These are phyloP conservation scores for Onthophagus taurus DNA, from an alignment of 1,140 invertebrate species.

Conservation along the genomic window DNA sequence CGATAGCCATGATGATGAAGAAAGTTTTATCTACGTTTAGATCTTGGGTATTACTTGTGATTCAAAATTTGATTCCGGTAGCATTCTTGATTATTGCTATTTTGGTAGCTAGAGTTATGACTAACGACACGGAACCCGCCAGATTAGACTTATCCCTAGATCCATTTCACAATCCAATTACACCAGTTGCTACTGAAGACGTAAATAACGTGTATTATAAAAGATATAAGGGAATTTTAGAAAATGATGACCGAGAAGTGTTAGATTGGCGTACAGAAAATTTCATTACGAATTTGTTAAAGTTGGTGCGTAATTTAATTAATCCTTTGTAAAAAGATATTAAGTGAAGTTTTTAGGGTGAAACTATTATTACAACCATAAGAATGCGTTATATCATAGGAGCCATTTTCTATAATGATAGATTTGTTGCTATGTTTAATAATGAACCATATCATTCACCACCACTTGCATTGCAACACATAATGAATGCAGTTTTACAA, in stretches of 20 bases:
- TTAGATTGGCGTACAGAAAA: slow-evolving; percentile 3
- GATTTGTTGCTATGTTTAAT: slow-evolving; percentile 49
- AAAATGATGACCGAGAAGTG: slow-evolving; percentile 5
- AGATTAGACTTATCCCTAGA: slow-evolving; percentile 14
- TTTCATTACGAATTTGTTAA: slow-evolving; percentile 11
- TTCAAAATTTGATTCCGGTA: slow-evolving; percentile 17
- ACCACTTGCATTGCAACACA: slow-evolving; percentile 23
- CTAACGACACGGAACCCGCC: slow-evolving; percentile 4
- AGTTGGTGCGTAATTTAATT: too few species aligned
- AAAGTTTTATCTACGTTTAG: slow-evolving; percentile 13
- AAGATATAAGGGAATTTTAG: slow-evolving; percentile 7
- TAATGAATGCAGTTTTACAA: slow-evolving; percentile 34
- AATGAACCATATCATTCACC: slow-evolving; percentile 61
- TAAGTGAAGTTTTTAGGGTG: slow-evolving; percentile 17
- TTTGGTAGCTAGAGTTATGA: slow-evolving; percentile 3
- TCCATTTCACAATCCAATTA: slow-evolving; percentile 16
- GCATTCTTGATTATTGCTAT: slow-evolving; percentile 10
- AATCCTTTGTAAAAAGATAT: neutral
- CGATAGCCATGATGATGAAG: slow-evolving; percentile 19
- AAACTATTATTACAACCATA: slow-evolving; percentile 20
- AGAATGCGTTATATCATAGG: slow-evolving; percentile 40
- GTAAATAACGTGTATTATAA: slow-evolving; percentile 1
- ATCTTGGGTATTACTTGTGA: slow-evolving; percentile 15
- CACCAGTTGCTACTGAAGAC: slow-evolving; percentile 11
- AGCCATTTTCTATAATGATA: slow-evolving; percentile 35